phyloP scores from a whole-genome alignment of 2,797 vertebrate species.

The Rallus crepitans region DNA sequence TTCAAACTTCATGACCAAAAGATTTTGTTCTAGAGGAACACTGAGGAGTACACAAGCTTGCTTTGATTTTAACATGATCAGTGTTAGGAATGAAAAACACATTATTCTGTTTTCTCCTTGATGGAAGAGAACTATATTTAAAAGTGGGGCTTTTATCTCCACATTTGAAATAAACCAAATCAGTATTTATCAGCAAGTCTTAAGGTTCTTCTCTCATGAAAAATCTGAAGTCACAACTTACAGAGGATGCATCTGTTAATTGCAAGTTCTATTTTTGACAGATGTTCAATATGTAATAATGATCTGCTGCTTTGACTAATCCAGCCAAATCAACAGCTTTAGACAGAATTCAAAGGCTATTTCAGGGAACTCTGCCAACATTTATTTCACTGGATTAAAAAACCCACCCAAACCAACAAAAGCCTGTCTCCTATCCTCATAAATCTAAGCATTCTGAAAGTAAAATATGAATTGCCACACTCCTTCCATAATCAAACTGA shows the following conservation, averaged over 20 bases:
- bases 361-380: constrained; percentile 67
- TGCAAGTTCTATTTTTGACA: constrained; percentile 80
- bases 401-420: neutral
- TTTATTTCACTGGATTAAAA: constrained; percentile 62
- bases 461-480: constrained; percentile 47
- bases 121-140: neutral
- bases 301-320: constrained; percentile 77
- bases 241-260: constrained; percentile 74
- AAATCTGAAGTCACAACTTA: constrained; percentile 54
- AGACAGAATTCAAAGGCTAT: constrained; percentile 75
- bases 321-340: constrained; percentile 79
- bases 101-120: constrained; percentile 20
- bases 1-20: neutral
- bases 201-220: constrained; percentile 28
- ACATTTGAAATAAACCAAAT: constrained; percentile 18
- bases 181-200: constrained; percentile 22
- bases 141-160: constrained; percentile 17
- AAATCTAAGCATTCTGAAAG: constrained; percentile 45
- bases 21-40: neutral
- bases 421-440: neutral
- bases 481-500: constrained; percentile 41
- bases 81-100: neutral
- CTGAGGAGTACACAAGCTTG: neutral
- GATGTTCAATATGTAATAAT: constrained; percentile 81
- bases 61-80: neutral